Evolutionary conservation across 1,140 invertebrate species (phyloP).

Genomic region (Harpegnathos saltator): DNA sequence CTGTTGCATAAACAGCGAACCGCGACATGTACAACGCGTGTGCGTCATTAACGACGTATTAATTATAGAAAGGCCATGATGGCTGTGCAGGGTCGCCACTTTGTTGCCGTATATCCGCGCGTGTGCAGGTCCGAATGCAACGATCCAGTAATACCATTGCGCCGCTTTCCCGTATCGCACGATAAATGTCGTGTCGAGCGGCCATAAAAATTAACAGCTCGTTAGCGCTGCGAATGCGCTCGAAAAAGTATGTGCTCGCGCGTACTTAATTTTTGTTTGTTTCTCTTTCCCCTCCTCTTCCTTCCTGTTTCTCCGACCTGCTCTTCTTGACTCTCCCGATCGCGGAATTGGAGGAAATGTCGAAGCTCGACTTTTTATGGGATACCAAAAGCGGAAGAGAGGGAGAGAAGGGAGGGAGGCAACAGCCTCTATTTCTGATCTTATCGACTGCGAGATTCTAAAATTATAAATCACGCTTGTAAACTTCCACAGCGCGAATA

Average conservation of each 20-base stretch:
- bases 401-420: too few species aligned
- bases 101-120: neutral
- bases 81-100: neutral
- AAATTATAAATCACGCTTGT: too few species aligned
- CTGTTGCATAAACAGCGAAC: neutral
- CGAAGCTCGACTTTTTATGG: neutral
- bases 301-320: neutral
- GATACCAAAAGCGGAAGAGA: too few species aligned
- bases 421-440: too few species aligned
- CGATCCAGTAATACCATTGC: constrained; percentile 28
- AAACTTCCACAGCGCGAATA: too few species aligned
- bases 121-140: constrained; percentile 18
- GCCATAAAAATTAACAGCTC: constrained; percentile 26
- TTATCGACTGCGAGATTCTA: too few species aligned
- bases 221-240: constrained; percentile 25
- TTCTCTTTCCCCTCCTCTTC: neutral
- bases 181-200: constrained; percentile 17
- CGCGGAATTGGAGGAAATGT: neutral
- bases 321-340: neutral
- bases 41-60: constrained; percentile 29
- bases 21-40: neutral
- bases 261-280: too few species aligned
- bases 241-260: neutral
- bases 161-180: constrained; percentile 51
- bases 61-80: constrained; percentile 30